Conservation (phyloP, 2,888 invertebrate species). For the Agrochola macilenta region DNA sequence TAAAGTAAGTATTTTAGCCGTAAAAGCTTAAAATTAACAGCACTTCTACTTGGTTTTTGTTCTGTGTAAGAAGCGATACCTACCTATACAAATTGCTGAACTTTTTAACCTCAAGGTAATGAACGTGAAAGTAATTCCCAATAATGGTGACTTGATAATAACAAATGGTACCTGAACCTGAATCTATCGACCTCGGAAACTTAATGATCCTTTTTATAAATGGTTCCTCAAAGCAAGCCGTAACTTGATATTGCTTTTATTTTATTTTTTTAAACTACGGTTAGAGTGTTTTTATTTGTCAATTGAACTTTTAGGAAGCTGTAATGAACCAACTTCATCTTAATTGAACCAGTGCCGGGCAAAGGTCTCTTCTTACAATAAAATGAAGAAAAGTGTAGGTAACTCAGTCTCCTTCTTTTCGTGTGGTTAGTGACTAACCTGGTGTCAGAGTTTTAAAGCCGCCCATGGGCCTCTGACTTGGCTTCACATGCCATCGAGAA, state of each 20-base stretch:
- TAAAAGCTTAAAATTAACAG: background rate
- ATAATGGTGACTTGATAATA: background rate
- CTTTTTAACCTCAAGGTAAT: background rate
- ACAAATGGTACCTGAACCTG: constrained; percentile 10
- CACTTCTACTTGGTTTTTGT: background rate
- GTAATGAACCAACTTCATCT: background rate
- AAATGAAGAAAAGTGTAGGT: too few relatives aligned
- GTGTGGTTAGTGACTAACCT: too few relatives aligned
- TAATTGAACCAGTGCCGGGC: background rate
- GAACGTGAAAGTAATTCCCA: constrained; percentile 14
- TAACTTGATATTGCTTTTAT: background rate
- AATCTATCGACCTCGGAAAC: background rate
- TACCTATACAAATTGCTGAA: background rate
- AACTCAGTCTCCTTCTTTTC: too few relatives aligned
- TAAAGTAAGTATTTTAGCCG: background rate
- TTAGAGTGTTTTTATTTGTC: too few relatives aligned
- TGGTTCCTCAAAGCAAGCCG: background rate
- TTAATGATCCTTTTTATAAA: constrained; percentile 6
- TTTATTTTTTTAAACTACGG: background rate
- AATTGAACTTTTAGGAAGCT: background rate
- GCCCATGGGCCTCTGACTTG: too few relatives aligned
- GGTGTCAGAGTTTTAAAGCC: too few relatives aligned
- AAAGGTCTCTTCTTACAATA: background rate
- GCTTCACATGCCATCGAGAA: too few relatives aligned
- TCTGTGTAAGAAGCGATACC: background rate